These are phyloP conservation scores for Sarcophaga subvicina DNA, from an alignment of 2,888 invertebrate species.

Conservation along the genomic window DNA sequence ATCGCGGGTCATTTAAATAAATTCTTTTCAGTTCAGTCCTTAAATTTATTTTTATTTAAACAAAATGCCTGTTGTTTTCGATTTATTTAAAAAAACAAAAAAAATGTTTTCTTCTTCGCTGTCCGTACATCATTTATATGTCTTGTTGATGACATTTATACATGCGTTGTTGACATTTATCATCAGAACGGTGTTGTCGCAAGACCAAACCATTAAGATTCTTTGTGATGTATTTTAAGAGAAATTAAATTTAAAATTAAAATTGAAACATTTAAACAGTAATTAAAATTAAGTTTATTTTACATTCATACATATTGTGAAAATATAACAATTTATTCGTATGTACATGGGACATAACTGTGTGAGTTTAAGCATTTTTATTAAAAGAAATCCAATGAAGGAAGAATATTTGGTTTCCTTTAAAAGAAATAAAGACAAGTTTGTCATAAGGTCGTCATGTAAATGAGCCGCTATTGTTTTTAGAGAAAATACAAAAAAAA, in stretches of 20 bases:
- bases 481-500: no score
- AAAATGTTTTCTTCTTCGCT: constrained; percentile 9
- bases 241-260: background rate
- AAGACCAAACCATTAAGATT: background rate
- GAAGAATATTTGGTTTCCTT: no score
- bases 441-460: no score
- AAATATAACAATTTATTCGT: background rate
- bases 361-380: no score
- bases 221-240: background rate
- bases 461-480: no score
- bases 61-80: background rate
- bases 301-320: background rate
- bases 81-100: constrained; percentile 20
- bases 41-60: background rate
- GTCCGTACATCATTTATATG: constrained; percentile 18
- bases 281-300: constrained; percentile 30
- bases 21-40: background rate
- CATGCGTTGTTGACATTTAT: constrained; percentile 35
- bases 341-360: no score
- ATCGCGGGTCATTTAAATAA: background rate
- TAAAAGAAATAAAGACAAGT: no score
- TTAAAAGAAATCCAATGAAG: no score
- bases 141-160: constrained; percentile 46
- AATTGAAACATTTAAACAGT: constrained; percentile 2
- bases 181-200: constrained; percentile 2